phyloP scores from a whole-genome alignment of 2,797 vertebrate species.

The Neopelma chrysocephalum region DNA sequence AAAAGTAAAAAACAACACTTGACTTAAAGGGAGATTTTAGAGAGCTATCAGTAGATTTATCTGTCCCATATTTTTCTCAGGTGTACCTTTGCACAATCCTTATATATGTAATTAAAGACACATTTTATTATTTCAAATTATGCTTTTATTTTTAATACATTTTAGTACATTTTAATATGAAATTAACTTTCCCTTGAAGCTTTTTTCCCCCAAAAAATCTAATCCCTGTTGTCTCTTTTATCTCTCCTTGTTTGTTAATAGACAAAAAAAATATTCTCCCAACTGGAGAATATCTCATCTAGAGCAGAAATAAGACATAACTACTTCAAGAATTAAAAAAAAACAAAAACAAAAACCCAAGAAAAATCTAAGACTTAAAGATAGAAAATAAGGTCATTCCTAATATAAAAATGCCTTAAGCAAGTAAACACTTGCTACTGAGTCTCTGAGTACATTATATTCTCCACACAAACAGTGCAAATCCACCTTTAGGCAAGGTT shows the following conservation, averaged over 20 bases:
- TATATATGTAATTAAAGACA: neutral
- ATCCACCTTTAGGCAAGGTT: slow-evolving; percentile 29
- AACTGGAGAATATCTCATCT: neutral
- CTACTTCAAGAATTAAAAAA: neutral
- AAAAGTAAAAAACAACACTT: neutral
- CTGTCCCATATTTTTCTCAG: neutral
- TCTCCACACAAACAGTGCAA: neutral
- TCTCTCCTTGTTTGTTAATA: neutral
- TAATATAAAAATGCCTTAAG: neutral
- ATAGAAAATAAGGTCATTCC: neutral
- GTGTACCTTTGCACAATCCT: neutral
- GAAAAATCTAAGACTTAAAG: neutral
- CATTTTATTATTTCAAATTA: neutral
- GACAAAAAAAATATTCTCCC: neutral
- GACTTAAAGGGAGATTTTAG: neutral
- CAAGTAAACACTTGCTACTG: slow-evolving; percentile 5
- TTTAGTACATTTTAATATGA: neutral
- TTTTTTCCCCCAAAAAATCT: neutral
- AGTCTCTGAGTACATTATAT: neutral
- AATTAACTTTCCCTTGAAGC: neutral
- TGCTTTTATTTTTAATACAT: neutral
- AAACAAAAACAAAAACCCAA: neutral
- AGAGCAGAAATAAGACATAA: neutral
- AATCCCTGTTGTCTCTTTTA: neutral
- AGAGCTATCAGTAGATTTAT: neutral